phyloP scores from a whole-genome alignment of 2,888 invertebrate genomes.

The Plebejus argus region DNA sequence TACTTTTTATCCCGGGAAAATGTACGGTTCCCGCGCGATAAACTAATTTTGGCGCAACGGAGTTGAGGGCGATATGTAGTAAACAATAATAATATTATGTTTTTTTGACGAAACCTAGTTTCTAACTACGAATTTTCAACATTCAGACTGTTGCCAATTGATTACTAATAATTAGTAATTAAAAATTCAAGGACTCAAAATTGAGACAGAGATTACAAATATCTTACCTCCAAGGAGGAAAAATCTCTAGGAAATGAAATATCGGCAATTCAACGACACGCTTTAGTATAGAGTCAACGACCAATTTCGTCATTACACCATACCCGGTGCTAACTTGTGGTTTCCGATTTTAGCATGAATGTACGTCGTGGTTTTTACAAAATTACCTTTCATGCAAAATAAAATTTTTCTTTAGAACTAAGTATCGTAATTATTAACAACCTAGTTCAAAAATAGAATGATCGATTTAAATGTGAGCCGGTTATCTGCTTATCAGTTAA shows the following conservation, averaged over 20 bases:
- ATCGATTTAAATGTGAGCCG: not conserved
- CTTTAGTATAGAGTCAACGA: constrained; percentile 4
- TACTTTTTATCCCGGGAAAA: no score
- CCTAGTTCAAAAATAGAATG: not conserved
- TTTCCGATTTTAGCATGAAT: not conserved
- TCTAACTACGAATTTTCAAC: not conserved
- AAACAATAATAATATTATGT: no score
- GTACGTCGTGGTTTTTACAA: not conserved
- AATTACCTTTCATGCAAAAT: no score
- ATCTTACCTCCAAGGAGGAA: not conserved
- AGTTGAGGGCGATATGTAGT: no score
- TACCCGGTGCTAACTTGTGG: constrained; percentile 18
- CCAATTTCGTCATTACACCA: constrained; percentile 18
- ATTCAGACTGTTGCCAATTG: no score
- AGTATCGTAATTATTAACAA: no score
- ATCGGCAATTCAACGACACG: not conserved
- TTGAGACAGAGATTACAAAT: not conserved
- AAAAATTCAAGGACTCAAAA: no score
- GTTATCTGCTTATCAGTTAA: constrained; percentile 8
- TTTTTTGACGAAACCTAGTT: not conserved
- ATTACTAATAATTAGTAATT: no score
- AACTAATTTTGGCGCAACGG: no score
- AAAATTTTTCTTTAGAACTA: no score
- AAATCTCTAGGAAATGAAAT: constrained; percentile 6
- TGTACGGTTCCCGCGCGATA: no score